Evolutionary conservation across 2,888 invertebrate species (phyloP).

Genomic region (Nymphalis c-album): DNA sequence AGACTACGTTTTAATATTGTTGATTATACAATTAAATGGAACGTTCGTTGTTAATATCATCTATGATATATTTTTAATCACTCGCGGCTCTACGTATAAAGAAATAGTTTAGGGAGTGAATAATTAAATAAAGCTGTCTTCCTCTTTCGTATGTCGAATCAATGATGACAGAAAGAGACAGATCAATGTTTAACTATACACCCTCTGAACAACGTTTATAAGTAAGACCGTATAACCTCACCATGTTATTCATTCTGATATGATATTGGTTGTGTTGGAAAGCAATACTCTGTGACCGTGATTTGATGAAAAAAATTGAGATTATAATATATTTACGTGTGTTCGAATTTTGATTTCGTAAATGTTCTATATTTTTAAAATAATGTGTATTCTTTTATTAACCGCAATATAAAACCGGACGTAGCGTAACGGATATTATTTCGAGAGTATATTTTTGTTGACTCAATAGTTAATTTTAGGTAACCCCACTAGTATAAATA

Average conservation of each 20-base stretch:
- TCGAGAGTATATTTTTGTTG: conserved; percentile 14
- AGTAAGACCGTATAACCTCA: not conserved
- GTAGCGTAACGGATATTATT: conserved; percentile 8
- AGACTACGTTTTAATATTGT: conserved; percentile 3
- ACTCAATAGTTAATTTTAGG: conserved; percentile 10
- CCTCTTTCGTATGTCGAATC: too few species aligned
- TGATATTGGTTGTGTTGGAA: not conserved
- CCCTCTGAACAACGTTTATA: too few species aligned
- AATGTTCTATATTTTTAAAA: conserved; percentile 3
- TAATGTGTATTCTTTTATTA: not conserved
- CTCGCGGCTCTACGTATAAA: too few species aligned
- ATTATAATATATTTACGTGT: conserved; percentile 2
- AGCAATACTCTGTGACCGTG: conserved; percentile 1
- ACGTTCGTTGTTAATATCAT: not conserved
- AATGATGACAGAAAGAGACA: too few species aligned
- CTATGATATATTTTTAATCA: not conserved
- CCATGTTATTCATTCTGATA: too few species aligned
- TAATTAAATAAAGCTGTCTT: too few species aligned
- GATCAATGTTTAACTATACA: too few species aligned
- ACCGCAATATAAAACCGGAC: not conserved
- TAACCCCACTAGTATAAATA: conserved; percentile 12
- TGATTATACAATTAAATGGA: not conserved
- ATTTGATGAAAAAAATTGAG: conserved; percentile 7
- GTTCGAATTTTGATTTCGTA: conserved; percentile 3
- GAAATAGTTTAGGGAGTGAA: too few species aligned